These are phyloP conservation scores for Phaonia tiefii DNA, from an alignment of 2,888 invertebrate species.

Conservation along the genomic window DNA sequence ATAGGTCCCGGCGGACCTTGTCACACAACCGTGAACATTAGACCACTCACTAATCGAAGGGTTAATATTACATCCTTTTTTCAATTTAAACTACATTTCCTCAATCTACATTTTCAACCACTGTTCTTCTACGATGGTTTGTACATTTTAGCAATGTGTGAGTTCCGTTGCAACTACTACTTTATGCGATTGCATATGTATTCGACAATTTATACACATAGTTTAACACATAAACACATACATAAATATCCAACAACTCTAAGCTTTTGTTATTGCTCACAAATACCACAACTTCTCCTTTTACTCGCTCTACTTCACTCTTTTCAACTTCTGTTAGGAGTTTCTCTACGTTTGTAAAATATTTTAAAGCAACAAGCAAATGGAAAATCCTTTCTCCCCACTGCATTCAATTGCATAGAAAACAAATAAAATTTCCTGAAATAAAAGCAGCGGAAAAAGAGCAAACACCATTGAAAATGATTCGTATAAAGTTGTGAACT, in stretches of 20 bases:
- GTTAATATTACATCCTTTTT: no score
- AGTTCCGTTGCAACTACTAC: no score
- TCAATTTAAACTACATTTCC: no score
- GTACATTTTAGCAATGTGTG: no score
- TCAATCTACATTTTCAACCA: no score
- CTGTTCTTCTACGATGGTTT: no score
- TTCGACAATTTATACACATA: no score
- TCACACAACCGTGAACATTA: no score
- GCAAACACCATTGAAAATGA: neutral
- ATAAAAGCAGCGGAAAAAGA: constrained; percentile 3
- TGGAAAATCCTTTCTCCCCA: neutral
- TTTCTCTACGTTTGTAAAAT: constrained; percentile 16
- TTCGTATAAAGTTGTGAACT: neutral
- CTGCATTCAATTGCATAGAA: neutral
- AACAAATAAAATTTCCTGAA: constrained; percentile 1
- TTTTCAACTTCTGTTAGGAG: neutral
- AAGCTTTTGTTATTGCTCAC: neutral
- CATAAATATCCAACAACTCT: neutral
- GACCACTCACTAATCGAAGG: no score
- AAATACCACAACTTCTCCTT: neutral
- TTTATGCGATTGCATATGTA: no score
- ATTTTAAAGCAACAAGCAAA: constrained; percentile 19
- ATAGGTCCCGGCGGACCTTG: no score
- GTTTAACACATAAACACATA: neutral
- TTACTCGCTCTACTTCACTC: neutral